A percentile compares a stretch with the other conserved stretches of the same genome.
phyloP scores from a whole-genome alignment of 1,140 invertebrate genomes.

The Bombus waltoni region DNA sequence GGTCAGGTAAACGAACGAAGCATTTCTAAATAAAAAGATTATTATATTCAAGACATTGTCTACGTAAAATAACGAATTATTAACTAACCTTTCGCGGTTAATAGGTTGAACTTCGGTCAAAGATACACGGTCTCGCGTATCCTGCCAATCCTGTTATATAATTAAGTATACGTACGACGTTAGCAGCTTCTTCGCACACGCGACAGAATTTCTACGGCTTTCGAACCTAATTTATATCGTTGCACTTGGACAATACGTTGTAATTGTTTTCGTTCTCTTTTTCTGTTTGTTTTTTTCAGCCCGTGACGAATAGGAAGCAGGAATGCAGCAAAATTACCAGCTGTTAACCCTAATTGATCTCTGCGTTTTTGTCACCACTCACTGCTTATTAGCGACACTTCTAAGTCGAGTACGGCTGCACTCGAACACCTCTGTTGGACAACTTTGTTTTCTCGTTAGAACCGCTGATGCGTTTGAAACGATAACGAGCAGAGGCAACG shows the following conservation, averaged over 20 bases:
- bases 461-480: not conserved
- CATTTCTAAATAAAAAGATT: too few relatives aligned
- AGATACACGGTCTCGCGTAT: conserved; percentile 53
- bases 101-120: not conserved
- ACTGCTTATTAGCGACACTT: conserved; percentile 53
- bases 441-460: not conserved
- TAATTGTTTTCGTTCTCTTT: not conserved
- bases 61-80: not conserved
- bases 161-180: conserved; percentile 55
- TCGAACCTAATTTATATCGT: not conserved
- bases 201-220: conserved; percentile 59
- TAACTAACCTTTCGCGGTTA: not conserved
- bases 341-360: conserved; percentile 68
- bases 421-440: not conserved
- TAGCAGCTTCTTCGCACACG: not conserved
- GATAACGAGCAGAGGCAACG: not conserved
- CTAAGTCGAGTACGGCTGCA: conserved; percentile 24
- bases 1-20: too few relatives aligned
- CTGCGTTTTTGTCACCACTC: conserved; percentile 59
- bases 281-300: not conserved
- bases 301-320: conserved; percentile 24
- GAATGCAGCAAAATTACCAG: conserved; percentile 61
- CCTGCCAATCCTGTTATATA: conserved; percentile 76
- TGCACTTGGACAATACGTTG: not conserved
- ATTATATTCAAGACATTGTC: not conserved